phyloP scores from a whole-genome alignment of 2,797 vertebrate genomes.

The Simalia tracyae region DNA sequence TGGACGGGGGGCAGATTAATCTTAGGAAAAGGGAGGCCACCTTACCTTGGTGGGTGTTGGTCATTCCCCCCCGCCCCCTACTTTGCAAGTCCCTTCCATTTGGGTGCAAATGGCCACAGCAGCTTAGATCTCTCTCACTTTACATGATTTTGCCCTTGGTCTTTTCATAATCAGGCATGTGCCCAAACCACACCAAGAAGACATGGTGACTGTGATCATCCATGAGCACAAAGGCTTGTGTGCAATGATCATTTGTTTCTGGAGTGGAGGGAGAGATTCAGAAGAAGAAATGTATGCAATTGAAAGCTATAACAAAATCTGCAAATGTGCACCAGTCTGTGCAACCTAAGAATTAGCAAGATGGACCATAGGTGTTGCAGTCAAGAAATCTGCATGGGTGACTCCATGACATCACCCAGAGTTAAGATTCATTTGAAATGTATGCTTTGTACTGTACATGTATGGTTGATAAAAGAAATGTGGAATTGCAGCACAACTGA shows the following conservation, averaged over 20 bases:
- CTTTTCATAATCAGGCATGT: background rate
- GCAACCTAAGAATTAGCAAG: background rate
- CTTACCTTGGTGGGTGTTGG: background rate
- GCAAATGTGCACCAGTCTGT: background rate
- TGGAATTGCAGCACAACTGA: background rate
- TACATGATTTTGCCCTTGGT: background rate
- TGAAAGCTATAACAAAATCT: no score
- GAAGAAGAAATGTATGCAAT: no score
- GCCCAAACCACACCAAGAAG: background rate
- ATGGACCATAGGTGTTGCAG: background rate
- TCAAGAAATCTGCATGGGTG: background rate
- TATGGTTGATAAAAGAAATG: background rate
- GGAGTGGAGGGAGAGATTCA: background rate
- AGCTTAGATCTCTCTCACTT: background rate
- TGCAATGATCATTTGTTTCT: background rate
- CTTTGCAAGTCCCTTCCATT: background rate
- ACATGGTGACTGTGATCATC: no score
- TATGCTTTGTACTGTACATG: background rate
- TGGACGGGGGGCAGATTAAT: background rate
- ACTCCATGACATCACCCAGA: background rate
- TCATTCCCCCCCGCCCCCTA: background rate
- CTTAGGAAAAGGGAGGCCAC: background rate
- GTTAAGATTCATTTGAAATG: background rate
- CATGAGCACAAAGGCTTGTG: background rate
- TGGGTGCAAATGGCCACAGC: background rate